Base-by-base conservation (phyloP, 2,797 vertebrate species). In the Falco concolor region DNA sequence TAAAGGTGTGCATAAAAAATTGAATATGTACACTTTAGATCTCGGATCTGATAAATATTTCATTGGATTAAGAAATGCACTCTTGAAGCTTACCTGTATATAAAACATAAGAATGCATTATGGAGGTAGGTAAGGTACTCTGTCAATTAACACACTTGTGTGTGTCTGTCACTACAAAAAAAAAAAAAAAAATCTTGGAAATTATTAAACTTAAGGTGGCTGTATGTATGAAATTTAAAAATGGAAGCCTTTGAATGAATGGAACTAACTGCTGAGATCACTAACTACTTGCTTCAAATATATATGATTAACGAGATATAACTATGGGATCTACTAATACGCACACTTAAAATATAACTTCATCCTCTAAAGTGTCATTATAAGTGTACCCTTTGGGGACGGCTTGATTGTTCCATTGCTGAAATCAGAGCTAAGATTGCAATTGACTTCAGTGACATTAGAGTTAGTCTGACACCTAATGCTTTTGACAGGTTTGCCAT, bases 21-120 rank as follows among this genome's bases (percentile, higher is more conserved):
- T 96, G 96, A 96, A 93, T 95, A 96, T 89, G 91, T 94, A 96
- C 95, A 96, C 89, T 95, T 92, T 15, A 84, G 91, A 90, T 91
- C 97, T 97, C 96, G 80, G 92, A 84, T 96, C 84, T 86, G 67
- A 95, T 96, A 86, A 93, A 92, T 96, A 95, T 97, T 97, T 97
- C 84, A 97, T 97, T 93, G 93, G 93, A 95, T 96, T 97, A 96
- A 96, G 95, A 95, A 97, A 96, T 60, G 86, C 95, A 80, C 73
- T 97, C 91, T 94, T 89, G 94, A 93, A 95, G 89, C 91, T 92
- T 74, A 91, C 93, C 93, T 87, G 85, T 94, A 45, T 90, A 94
- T 84, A 90, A 93, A 93, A 87, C 65, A 79, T 94, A 91, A 95
- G 93, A 84, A 84, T 49, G 56, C 25, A 27, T 94, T 77, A 81